These are phyloP conservation scores for Fistularia tabacaria DNA, from an alignment of 2,797 vertebrate species.

Conservation along the genomic window DNA sequence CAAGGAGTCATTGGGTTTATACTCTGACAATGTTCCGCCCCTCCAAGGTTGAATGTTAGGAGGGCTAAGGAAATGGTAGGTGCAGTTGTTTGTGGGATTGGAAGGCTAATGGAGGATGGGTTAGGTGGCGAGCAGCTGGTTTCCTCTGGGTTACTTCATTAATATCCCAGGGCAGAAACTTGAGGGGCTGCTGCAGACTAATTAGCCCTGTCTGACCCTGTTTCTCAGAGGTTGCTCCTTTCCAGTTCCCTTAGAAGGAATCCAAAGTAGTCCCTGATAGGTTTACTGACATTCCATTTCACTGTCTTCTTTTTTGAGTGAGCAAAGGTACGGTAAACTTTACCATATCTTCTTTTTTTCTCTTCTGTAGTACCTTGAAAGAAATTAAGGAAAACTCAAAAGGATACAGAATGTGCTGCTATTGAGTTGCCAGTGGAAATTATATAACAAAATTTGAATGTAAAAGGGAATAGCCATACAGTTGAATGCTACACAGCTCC, in stretches of 20 bases:
- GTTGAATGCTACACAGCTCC: no score
- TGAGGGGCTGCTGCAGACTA: slow-evolving; percentile 74
- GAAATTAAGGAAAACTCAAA: no score
- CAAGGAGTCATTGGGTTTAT: slow-evolving; percentile 44
- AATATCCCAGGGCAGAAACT: slow-evolving; percentile 73
- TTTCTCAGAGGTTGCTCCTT: slow-evolving; percentile 61
- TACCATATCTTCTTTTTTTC: no score
- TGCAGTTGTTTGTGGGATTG: slow-evolving; percentile 26
- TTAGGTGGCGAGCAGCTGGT: slow-evolving; percentile 63
- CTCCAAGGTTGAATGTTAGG: slow-evolving; percentile 48
- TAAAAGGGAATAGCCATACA: no score
- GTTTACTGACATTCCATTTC: slow-evolving; percentile 13
- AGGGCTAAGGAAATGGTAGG: slow-evolving; percentile 31
- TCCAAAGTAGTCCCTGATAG: slow-evolving; percentile 34
- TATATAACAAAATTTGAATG: no score
- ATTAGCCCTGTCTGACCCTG: slow-evolving; percentile 76
- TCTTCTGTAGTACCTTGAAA: no score
- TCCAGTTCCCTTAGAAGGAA: slow-evolving; percentile 51
- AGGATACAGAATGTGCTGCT: no score
- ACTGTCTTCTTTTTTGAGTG: slow-evolving; percentile 30
- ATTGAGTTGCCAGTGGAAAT: no score
- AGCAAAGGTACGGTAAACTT: no score
- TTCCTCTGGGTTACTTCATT: slow-evolving; percentile 75
- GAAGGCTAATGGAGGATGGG: slow-evolving; percentile 13
- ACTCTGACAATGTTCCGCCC: slow-evolving; percentile 50